These are phyloP conservation scores for fruit fly (Drosophila melanogaster) DNA, from an alignment of 1,140 invertebrate species.

Conservation along the genomic window Release_6_plus_ISO1_MT NC_004354.4:15330501-15331000, in stretches of 20 bases:
- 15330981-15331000: too few species aligned
- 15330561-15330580: constrained; percentile 77
- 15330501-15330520: constrained; percentile 37
- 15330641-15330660: constrained; percentile 79
- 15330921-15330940: background rate
- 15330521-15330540: constrained; percentile 53
- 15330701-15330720: background rate
- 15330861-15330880: constrained; percentile 10
- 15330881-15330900: constrained; percentile 11
- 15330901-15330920: constrained; percentile 5
- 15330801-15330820: background rate
- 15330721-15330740: constrained; percentile 10
- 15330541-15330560: constrained; percentile 80
- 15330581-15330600: constrained; percentile 83
- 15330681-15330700: constrained; percentile 53
- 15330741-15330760: constrained; percentile 9
- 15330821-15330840: background rate
- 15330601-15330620: constrained; percentile 81
- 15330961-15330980: too few species aligned
- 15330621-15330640: constrained; percentile 80
- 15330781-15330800: background rate
- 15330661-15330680: constrained; percentile 76
- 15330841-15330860: constrained; percentile 9
- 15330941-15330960: background rate
- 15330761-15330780: constrained; percentile 8